Evolutionary conservation across 2,888 invertebrate species (phyloP), one percentile per base, ranked within the genome.

Genomic region (Microplitis manilae): DNA sequence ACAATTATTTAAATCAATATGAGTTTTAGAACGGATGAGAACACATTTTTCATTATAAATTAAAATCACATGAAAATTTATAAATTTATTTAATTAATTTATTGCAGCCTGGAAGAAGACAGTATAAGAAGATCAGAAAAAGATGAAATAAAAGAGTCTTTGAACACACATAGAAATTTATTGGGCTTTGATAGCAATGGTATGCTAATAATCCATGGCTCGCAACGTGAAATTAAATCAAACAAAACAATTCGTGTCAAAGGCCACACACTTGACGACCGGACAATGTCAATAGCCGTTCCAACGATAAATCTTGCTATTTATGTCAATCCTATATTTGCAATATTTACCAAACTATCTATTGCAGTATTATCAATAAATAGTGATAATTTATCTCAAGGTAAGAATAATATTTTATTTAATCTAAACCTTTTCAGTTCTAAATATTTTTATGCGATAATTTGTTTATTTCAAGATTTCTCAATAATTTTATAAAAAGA

Each of bases 281-380:
- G 92, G 81, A 94, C 94, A 0, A 94, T 96, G 93, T 91, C 91
- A 65, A 90, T 92, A 77, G 94, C 94, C 0, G 92, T 96, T 40
- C 94, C 96, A 0, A 91, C 94, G 71, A 91, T 96, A 60, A 94
- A 94, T 86, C 88, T 96, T 60, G 94, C 95, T 87, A 90, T 95
- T 80, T 96, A 96, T 85, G 92, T 94, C 60, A 96, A 96, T 90
- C 95, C 96, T 0, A 91, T 93, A 41, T 90, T 96, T 80, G 94
- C 94, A 85, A 94, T 94, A 90, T 85, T 96, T 30, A 91, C 93
- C 50, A 92, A 94, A 80, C 92, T 94, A 0, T 93, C 94, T 0
- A 89, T 94, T 65, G 86, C 95, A 71, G 89, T 91, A 50, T 83
- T 92, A 69, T 89, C 92, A 69, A 87, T 91, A 82, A 85, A 86